Percentiles rank a stretch among this genome's conserved stretches.
These are phyloP conservation scores for Nannoperca obscura DNA, from an alignment of 2,797 vertebrate species.

Conservation along the genomic window DNA sequence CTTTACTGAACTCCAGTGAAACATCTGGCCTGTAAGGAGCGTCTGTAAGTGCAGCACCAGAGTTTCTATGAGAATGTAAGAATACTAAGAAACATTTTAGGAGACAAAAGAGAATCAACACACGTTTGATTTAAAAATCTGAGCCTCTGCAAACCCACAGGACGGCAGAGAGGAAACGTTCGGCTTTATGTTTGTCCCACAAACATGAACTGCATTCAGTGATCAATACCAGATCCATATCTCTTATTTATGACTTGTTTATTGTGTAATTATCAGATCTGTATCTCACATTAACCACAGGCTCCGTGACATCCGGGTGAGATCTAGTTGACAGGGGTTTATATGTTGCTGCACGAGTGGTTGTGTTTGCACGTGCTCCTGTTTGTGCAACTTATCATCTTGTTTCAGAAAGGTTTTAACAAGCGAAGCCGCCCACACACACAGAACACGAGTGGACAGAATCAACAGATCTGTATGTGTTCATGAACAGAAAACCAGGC, in stretches of 20 bases:
- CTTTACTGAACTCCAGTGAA: too few relatives aligned
- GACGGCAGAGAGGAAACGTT: constrained; percentile 19
- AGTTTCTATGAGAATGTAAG: not conserved
- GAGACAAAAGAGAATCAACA: not conserved
- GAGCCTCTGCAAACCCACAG: not conserved
- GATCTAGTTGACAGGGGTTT: too few relatives aligned
- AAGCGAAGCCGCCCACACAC: not conserved
- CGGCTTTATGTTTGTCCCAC: too few relatives aligned
- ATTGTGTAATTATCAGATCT: too few relatives aligned
- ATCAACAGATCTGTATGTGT: constrained; percentile 79
- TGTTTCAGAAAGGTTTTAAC: not conserved
- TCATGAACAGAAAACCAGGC: constrained; percentile 90
- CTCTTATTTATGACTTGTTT: too few relatives aligned
- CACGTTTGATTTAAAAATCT: not conserved
- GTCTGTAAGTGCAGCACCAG: too few relatives aligned
- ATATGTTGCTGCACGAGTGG: not conserved
- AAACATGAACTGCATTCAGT: too few relatives aligned
- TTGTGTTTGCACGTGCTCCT: too few relatives aligned
- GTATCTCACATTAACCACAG: too few relatives aligned
- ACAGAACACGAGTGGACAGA: constrained; percentile 26
- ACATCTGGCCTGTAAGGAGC: too few relatives aligned
- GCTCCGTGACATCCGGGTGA: too few relatives aligned
- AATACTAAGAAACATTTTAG: not conserved
- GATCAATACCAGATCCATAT: too few relatives aligned
- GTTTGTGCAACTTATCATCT: not conserved